A percentile compares a stretch with the other conserved stretches of the same genome.
These are phyloP conservation scores for Carcina quercana DNA, from an alignment of 2,888 invertebrate genomes.

Conservation along the genomic window DNA sequence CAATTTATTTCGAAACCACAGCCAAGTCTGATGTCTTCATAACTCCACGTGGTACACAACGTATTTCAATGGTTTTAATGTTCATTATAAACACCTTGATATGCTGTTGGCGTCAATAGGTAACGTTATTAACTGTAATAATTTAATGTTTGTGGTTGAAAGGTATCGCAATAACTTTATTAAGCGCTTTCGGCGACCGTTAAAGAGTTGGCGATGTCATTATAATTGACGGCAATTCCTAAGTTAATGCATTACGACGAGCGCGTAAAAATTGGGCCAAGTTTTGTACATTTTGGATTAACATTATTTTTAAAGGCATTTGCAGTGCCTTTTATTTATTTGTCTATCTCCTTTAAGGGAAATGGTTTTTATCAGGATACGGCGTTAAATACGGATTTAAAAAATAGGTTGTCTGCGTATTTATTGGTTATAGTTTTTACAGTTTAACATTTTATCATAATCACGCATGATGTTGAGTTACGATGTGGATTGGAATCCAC, in stretches of 20 bases:
- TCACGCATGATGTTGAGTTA: too few relatives aligned
- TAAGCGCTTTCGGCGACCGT: constrained; percentile 30
- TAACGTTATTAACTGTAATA: constrained; percentile 3
- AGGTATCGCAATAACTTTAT: constrained; percentile 17
- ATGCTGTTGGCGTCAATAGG: constrained; percentile 1
- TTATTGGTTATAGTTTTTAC: too few relatives aligned
- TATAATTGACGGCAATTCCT: constrained; percentile 41
- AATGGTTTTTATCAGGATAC: too few relatives aligned
- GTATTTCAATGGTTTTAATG: background rate
- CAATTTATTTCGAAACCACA: background rate
- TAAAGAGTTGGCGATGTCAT: constrained; percentile 35
- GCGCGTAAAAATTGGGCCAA: too few relatives aligned
- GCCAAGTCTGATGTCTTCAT: constrained; percentile 3
- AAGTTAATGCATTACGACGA: constrained; percentile 32
- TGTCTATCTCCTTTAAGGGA: too few relatives aligned
- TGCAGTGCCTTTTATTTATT: too few relatives aligned
- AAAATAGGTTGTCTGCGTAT: too few relatives aligned
- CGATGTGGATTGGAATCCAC: too few relatives aligned
- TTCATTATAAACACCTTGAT: background rate
- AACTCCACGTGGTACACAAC: background rate
- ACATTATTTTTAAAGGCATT: too few relatives aligned
- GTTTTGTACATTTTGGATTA: too few relatives aligned
- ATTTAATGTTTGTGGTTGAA: background rate
- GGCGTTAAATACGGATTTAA: too few relatives aligned
- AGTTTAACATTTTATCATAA: too few relatives aligned